Evolutionary conservation across 2,797 vertebrate species (phyloP), one percentile per base, ranked within the genome.

Genomic region (Platalea minor): DNA sequence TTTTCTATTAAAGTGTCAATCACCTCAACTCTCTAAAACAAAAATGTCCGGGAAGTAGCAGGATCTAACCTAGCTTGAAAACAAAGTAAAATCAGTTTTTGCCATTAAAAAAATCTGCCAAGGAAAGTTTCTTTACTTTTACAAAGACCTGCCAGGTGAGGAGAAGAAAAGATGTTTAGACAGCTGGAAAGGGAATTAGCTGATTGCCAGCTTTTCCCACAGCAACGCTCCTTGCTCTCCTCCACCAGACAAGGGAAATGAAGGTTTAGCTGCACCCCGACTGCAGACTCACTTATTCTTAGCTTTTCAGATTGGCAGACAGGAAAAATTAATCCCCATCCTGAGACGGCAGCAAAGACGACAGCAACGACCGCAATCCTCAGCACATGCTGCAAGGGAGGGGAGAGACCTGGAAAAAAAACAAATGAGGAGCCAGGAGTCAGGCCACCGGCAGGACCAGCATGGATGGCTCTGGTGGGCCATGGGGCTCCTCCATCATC

Each of bases 291-390:
- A 97, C 95, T 86, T 51, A 97, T 96, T 24, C 95, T 37, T 8
- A 96, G 96, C 48, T 95, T 97, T 14, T 96, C 69, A 1, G 96
- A 96, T 90, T 97, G 96, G 85, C 96, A 97, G 51, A 92, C 51
- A 0, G 96, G 96, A 69, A 95, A 65, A 51, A 97, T 69, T 7
- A 97, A 56, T 20, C 96, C 96, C 76, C 93, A 78, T 0, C 37
- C 91, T 0, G 96, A 91, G 83, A 96, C 4, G 1, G 24, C 80
- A 35, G 95, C 88, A 0, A 97, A 91, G 60, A 90, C 88, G 50
- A 91, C 79, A 1, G 93, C 88, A 2, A 94, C 93, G 57, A 90
- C 90, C 0, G 69, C 59, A 1, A 91, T 29, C 88, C 89, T 91
- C 85, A 96, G 82, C 5, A 2, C 6, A 4, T 95, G 24, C 83